Percentiles rank a stretch among this genome's conserved stretches.
These are phyloP conservation scores for Chrysomela aeneicollis DNA, from an alignment of 2,888 invertebrate genomes.

Conservation along the genomic window DNA sequence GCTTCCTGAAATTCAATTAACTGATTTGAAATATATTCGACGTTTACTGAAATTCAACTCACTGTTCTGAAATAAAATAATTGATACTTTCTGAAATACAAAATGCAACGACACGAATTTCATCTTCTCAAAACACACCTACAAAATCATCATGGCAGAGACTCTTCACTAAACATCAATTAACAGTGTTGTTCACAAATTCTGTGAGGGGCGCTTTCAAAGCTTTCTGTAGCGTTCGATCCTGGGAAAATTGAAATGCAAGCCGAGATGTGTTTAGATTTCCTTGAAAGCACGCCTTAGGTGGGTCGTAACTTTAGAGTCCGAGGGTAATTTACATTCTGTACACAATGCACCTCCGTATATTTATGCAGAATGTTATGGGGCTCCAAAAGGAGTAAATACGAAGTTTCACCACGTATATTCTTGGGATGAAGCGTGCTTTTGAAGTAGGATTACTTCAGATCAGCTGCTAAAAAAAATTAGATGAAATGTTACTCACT, in stretches of 20 bases:
- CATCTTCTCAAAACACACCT: too few relatives aligned
- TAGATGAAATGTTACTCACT: too few relatives aligned
- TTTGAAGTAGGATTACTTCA: not conserved
- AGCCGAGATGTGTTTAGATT: conserved; percentile 42
- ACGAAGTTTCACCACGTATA: conserved; percentile 10
- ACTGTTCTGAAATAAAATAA: too few relatives aligned
- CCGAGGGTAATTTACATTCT: conserved; percentile 32
- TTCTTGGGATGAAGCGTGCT: not conserved
- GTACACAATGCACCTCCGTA: conserved; percentile 28
- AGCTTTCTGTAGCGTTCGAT: conserved; percentile 16
- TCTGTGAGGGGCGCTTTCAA: too few relatives aligned
- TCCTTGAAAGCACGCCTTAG: conserved; percentile 41
- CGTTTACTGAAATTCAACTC: too few relatives aligned
- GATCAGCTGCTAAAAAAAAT: not conserved
- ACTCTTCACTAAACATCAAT: too few relatives aligned
- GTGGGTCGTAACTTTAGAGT: conserved; percentile 31
- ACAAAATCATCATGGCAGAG: too few relatives aligned
- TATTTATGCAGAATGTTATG: conserved; percentile 29
- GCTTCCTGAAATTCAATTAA: too few relatives aligned
- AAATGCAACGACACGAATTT: too few relatives aligned
- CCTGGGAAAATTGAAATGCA: conserved; percentile 46
- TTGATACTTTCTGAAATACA: too few relatives aligned
- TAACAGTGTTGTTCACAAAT: too few relatives aligned
- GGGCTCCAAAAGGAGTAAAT: not conserved
- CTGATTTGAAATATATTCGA: too few relatives aligned